Evolutionary conservation across 2,797 vertebrate species (phyloP), one percentile per base, ranked within the genome.

Genomic region (Micropoecilia bifurca): DNA sequence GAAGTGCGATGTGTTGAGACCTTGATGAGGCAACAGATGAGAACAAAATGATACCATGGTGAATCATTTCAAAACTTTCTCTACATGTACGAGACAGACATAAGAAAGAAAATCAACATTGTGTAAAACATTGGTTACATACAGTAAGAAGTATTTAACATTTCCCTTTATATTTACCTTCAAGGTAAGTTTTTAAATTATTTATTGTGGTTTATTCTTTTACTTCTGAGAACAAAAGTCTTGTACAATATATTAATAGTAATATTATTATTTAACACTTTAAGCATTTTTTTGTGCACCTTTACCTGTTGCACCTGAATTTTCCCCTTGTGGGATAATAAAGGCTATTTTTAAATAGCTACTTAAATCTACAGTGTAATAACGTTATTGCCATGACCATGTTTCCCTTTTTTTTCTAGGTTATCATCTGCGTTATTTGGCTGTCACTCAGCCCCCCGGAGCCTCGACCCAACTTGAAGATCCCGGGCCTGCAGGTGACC

Each of bases 401-500:
- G 20, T 50, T 50, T 50, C 48, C 20, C 2, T 50, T 22, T 50
- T 75, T 12, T 78, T 57, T 76, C 1, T n/a, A 93, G 93, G 41
- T 93, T 47, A 55, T 91, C 79, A 92, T 94, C 87, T 93, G 95
- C 85, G 41, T 74, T 1, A 55, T 89, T 13, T 95, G 95, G 95
- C 88, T 95, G 0, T 89, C 75, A 8, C 18, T 94, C 81, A 86
- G 87, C 3, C 94, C 95, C 10, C 96, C 94, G 0, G 80, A 80
- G 47, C 94, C 95, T 80, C 75, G 78, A 39, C 83, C 46, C 71
- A 92, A 95, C 73, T 80, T 93, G 39, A 89, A 83, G 28, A 45
- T 91, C 46, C 87, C 88, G 3, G 93, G 93, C 25, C 94, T 88
- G 88, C 94, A 93, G 82, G 87, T 96, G 55, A 93, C 94, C 33